phyloP scores from a whole-genome alignment of 2,888 invertebrate genomes.

The Phengaris arion region DNA sequence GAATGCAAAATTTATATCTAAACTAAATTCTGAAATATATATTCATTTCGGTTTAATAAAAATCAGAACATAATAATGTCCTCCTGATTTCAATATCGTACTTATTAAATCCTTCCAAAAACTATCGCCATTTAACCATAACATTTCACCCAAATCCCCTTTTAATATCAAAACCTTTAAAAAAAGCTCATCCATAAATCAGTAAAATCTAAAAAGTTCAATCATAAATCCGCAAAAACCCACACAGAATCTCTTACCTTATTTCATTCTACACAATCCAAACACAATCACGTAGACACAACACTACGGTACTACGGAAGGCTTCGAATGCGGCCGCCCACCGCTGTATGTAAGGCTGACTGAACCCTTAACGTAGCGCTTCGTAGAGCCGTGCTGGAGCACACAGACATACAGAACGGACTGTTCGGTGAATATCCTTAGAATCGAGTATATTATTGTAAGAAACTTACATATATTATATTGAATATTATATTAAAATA shows the following conservation, averaged over 20 bases:
- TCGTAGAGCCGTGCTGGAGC: too few relatives aligned
- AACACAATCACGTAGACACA: not conserved
- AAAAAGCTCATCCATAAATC: not conserved
- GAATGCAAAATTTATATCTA: too few relatives aligned
- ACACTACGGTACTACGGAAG: not conserved
- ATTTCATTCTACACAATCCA: slow-evolving; percentile 10
- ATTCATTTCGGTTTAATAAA: too few relatives aligned
- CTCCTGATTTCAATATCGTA: too few relatives aligned
- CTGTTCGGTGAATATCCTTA: not conserved
- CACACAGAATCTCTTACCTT: not conserved
- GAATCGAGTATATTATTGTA: too few relatives aligned
- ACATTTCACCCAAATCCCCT: not conserved
- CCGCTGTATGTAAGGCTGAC: not conserved
- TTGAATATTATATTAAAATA: too few relatives aligned
- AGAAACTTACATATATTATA: too few relatives aligned
- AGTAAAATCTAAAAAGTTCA: not conserved
- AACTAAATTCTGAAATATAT: too few relatives aligned
- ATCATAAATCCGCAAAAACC: not conserved
- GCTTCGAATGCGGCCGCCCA: not conserved
- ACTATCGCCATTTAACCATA: not conserved
- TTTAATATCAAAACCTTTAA: not conserved
- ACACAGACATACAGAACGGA: not conserved
- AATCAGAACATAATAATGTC: too few relatives aligned
- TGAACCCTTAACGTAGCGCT: not conserved
- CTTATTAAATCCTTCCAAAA: too few relatives aligned